Base-by-base conservation (phyloP, 2,113 vertebrate genomes). In the Oryzias celebensis region DNA sequence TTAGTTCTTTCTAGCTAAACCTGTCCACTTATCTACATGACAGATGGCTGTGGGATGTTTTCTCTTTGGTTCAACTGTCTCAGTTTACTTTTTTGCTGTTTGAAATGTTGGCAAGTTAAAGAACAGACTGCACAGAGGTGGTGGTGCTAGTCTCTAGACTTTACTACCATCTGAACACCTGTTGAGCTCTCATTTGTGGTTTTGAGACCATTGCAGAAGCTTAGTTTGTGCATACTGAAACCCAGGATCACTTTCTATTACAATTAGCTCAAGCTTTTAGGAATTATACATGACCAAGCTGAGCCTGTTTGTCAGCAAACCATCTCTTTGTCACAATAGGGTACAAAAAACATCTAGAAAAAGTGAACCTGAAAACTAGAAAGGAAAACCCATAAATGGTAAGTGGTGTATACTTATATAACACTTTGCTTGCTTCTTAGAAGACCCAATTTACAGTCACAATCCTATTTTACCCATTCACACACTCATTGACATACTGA, bases 91-190 rank as follows among this genome's bases (percentile, higher is more conserved):
- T 77, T 75, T 83, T 59, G 66, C 59, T 62, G 68, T 52, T 55
- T 62, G 67, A 87, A 83, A 71, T 68, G 59, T 70, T 74, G 68
- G 62, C 65, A 54, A 70, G 72, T 79, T 78, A 75, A 55, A 69
- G 41, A 80, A 65, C 56, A 86, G 82, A 86, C 80, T 85, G 80
- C 87, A 88, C 83, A 84, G 42, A 61, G 66, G 64, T 60, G 60
- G 72, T 67, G 59, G 58, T 62, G 52, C 45, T 50, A 2, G 53
- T 67, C 65, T 48, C 14, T 2, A 36, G 31, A 72, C 64, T 73
- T 62, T 41, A 24, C 52, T 45, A 14, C 22, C 68, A 68, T 75
- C 54, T 45, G 62, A 67, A 41, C 59, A 49, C 51, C 77, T 49
- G 57, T 72, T 70, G 62, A 28, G 55, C 65, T 36, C 10, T 43